phyloP scores from a whole-genome alignment of 1,140 invertebrate genomes.

The Bombyx mandarina region DNA sequence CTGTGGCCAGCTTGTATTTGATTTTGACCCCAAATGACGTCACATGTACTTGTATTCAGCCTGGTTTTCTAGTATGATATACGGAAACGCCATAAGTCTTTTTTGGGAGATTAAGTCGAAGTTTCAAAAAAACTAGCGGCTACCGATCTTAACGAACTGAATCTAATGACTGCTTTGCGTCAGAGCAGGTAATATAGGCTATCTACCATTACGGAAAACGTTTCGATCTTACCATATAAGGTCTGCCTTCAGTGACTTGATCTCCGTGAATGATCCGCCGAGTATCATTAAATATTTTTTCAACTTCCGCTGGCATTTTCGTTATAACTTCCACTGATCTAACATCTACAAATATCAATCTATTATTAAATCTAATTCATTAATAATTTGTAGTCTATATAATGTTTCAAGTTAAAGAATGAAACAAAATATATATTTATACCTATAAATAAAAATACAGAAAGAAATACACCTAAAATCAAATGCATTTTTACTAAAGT shows the following conservation, averaged over 20 bases:
- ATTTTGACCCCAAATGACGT: no score
- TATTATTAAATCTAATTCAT: neutral
- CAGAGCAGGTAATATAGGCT: no score
- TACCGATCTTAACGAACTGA: no score
- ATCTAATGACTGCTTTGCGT: no score
- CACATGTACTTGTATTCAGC: no score
- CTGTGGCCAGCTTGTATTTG: no score
- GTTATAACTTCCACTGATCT: conserved; percentile 36
- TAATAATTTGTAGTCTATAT: neutral
- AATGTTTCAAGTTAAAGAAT: neutral
- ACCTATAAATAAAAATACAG: conserved; percentile 6
- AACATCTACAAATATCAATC: conserved; percentile 25
- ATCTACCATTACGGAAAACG: neutral
- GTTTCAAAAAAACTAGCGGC: no score
- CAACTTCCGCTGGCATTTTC: conserved; percentile 28
- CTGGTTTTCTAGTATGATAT: no score
- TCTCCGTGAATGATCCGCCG: conserved; percentile 48
- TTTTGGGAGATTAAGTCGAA: no score
- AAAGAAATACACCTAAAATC: conserved; percentile 11
- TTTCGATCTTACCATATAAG: conserved; percentile 41
- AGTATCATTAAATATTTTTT: conserved; percentile 34
- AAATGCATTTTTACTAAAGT: conserved; percentile 11
- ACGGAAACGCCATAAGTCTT: no score
- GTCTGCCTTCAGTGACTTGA: conserved; percentile 40
- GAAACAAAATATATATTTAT: neutral